A percentile compares a stretch with the other conserved stretches of the same genome.
Conservation (phyloP, 1,140 invertebrate genomes). For the Drosophila seguyi region DNA sequence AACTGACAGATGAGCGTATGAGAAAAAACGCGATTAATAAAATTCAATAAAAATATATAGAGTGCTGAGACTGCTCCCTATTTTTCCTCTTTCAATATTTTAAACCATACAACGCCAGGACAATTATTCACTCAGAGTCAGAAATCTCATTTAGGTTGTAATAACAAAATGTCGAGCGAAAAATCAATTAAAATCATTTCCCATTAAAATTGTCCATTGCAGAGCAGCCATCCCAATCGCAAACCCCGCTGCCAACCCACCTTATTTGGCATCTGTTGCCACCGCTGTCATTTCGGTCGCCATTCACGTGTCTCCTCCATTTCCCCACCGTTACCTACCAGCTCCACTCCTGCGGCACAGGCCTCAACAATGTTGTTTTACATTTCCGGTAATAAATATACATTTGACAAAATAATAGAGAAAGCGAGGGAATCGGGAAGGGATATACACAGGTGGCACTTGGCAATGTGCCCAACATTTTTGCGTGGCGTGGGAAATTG, state of each 20-base stretch:
- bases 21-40: background rate
- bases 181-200: constrained; percentile 81
- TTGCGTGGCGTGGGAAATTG: constrained; percentile 69
- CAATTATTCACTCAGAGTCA: constrained; percentile 12
- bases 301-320: constrained; percentile 29
- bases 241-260: constrained; percentile 20
- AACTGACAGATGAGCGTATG: background rate
- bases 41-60: background rate
- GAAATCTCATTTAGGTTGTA: constrained; percentile 72
- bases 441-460: constrained; percentile 31
- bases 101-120: constrained; percentile 11
- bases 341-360: background rate
- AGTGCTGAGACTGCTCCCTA: background rate
- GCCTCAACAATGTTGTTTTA: constrained; percentile 70
- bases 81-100: constrained; percentile 13
- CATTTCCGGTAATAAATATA: constrained; percentile 82
- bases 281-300: constrained; percentile 63
- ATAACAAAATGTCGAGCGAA: constrained; percentile 67
- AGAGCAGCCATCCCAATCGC: constrained; percentile 4
- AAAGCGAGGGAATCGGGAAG: background rate
- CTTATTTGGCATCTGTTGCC: constrained; percentile 67
- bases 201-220: constrained; percentile 62
- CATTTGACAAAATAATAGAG: constrained; percentile 78
- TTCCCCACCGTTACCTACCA: background rate
- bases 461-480: constrained; percentile 68